These are phyloP conservation scores for Oncorhynchus mykiss DNA, from an alignment of 2,113 vertebrate genomes.

Conservation along the genomic window DNA sequence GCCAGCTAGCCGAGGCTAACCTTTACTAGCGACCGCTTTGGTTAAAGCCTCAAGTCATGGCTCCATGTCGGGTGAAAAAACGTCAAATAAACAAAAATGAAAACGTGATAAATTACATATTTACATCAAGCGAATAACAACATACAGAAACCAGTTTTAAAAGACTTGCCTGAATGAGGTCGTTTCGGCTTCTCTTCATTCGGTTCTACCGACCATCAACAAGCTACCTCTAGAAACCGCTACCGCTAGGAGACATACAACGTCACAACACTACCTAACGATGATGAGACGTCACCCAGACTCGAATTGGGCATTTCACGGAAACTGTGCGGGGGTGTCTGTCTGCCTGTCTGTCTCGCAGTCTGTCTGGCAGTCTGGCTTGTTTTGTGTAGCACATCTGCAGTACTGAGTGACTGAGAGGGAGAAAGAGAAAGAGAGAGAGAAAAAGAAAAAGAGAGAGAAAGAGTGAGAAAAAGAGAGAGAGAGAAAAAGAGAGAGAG, in stretches of 20 bases:
- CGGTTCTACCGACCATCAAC: constrained; percentile 68
- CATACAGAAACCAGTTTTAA: neutral
- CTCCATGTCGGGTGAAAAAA: neutral
- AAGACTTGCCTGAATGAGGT: constrained; percentile 58
- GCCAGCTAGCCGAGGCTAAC: neutral
- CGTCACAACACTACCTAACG: constrained; percentile 71
- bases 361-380: constrained; percentile 19
- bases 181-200: constrained; percentile 45
- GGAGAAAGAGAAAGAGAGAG: neutral
- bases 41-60: neutral
- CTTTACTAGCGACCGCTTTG: too few relatives aligned
- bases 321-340: constrained; percentile 77
- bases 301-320: constrained; percentile 54
- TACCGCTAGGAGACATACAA: constrained; percentile 51
- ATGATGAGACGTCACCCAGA: constrained; percentile 70
- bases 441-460: neutral
- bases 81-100: neutral
- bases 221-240: constrained; percentile 69
- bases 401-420: constrained; percentile 7
- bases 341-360: constrained; percentile 59
- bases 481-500: neutral
- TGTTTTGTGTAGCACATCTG: constrained; percentile 30
- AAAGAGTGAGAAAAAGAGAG: neutral
- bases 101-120: neutral
- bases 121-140: neutral